Conservation (phyloP, 2,888 invertebrate species). For the Cataglyphis cursor region DNA sequence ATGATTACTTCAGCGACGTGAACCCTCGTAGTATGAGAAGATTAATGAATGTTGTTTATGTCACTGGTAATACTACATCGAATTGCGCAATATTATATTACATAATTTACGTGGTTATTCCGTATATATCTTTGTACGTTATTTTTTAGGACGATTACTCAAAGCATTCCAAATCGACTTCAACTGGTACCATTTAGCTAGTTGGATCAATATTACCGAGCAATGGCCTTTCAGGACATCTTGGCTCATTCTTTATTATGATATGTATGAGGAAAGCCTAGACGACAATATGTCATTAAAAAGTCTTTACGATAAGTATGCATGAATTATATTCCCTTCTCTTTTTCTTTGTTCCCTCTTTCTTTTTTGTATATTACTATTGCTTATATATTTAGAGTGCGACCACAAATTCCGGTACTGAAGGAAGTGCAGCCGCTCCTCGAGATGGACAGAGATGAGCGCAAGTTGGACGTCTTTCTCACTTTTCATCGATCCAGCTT, state of each 20-base stretch:
- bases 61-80: slow-evolving; percentile 91
- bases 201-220: slow-evolving; percentile 99
- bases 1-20: slow-evolving; percentile 99
- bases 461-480: slow-evolving; percentile 97
- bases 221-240: slow-evolving; percentile 99
- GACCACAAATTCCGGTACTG: slow-evolving; percentile 93
- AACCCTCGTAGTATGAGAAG: slow-evolving; percentile 98
- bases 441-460: slow-evolving; percentile 97
- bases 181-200: slow-evolving; percentile 99
- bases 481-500: slow-evolving; percentile 95
- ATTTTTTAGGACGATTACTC: slow-evolving; percentile 93
- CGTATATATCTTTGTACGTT: neutral
- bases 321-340: slow-evolving; percentile 77
- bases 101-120: neutral
- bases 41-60: slow-evolving; percentile 98
- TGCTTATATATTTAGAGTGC: slow-evolving; percentile 88
- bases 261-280: slow-evolving; percentile 94
- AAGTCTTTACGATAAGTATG: slow-evolving; percentile 96
- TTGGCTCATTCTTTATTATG: slow-evolving; percentile 98
- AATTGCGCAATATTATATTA: too few species aligned
- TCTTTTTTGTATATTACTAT: neutral
- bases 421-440: slow-evolving; percentile 96
- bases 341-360: neutral
- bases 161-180: slow-evolving; percentile 99
- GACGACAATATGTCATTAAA: slow-evolving; percentile 96